Evolutionary conservation across 92 coral and sea anemone species (phyloP), one percentile per base, ranked within the genome.

Genomic region (Parazoanthus darwini): DNA sequence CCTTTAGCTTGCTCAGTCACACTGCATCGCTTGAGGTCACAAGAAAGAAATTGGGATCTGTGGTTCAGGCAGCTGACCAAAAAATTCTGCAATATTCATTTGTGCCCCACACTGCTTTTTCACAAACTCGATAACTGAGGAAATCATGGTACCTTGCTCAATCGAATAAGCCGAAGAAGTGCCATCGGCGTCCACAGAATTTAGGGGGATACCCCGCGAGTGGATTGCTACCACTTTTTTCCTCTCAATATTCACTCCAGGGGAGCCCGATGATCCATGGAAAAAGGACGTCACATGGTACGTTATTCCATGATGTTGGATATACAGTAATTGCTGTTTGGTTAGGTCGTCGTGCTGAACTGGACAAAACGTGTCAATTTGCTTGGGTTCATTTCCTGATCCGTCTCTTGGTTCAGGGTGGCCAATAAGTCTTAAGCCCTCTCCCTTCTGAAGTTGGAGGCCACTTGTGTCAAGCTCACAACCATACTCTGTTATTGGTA

Each of bases 311-410:
- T 42, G 42, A 35, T 33, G 42, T 22, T 74, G 35, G 42, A 74
- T 18, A 37, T 33, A 42, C 37, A 74, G 5, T 42, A 18, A 37
- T 1, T 74, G 18, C 78, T 36, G 23, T 33, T 2, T 37, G 78
- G 46, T 18, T 13, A 74, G 39, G 39, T 74, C 46, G 23, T 0
- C 36, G 22, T 74, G 46, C 23, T 36, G 46, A 29, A 74, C 29
- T 18, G 78, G 78, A 42, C 78, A 74, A 42, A 74, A 74, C 2
- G 78, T 74, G 44, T 74, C 78, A 9, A 74, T 74, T 5, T 74
- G 78, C 78, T 74, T 74, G 37, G 78, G n/a, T 22, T 74, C 44
- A 15, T 74, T 74, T 6, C 44, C 77, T 35, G 77, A 22, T 16
- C 77, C 78, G 11, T 35, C 36, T 6, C 44, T 37, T 35, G 77